Evolutionary conservation across 1,140 invertebrate species (phyloP), one percentile per base, ranked within the genome.

Genomic region (Drosophila elegans): DNA sequence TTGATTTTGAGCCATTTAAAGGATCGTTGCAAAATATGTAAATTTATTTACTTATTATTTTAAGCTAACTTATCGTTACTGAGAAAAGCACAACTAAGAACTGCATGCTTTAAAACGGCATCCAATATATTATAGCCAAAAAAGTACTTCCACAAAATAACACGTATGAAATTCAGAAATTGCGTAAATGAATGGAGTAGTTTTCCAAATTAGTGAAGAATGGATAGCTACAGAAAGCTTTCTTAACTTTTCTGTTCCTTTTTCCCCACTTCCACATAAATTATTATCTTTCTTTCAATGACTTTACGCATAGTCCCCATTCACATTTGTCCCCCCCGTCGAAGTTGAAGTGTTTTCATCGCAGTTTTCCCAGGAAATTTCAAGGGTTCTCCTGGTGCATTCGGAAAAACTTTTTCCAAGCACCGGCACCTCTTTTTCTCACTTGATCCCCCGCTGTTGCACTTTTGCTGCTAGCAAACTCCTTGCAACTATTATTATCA

Each of bases 401-500:
- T 71, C 57, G 68, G 55, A 41, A 71, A 71, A 71, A 71, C 44
- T 71, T 71, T 71, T 71, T 41, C 51, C 25, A 6, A 29, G 49
- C 32, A 11, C 4, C 41, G 10, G 11, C 10, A 21, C 5, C 60
- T 6, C 3, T 5, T 27, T 21, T 59, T 45, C 61, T 7, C 53
- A 57, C 61, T 68, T 64, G 48, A 27, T 9, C 2, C 25, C 49
- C 45, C 41, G 29, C 21, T 61, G 48, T 48, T 68, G 64, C 64
- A 46, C 42, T 78, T 63, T 78, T 78, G 39, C 49, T 27, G 62
- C 49, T 27, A 56, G 61, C 29, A 54, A 63, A 78, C 75, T 77
- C 51, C 54, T 78, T 52, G 51, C 75, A 78, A 78, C 76, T 78
- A 78, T 78, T 78, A 78, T 71, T 71, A 71, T 69, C 76, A 73